A percentile compares a stretch with the other conserved stretches of the same genome.
Evolutionary conservation across 2,888 invertebrate genomes (phyloP).

Genomic region (Margaritifera margaritifera): DNA sequence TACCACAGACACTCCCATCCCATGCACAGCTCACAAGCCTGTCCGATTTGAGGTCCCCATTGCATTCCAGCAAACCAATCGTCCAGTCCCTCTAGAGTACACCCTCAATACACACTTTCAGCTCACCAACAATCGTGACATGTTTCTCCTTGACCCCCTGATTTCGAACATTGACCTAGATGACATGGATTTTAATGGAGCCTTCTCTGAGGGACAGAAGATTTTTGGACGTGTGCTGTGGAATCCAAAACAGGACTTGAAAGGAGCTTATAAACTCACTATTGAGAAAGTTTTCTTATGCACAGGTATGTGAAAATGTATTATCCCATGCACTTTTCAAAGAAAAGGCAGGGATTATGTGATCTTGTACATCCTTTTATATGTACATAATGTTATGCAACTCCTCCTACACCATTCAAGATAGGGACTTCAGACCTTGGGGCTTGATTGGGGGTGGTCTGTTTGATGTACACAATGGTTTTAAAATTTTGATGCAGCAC

Average conservation of each 20-base stretch:
- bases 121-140: conserved; percentile 68
- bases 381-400: too few relatives aligned
- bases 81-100: conserved; percentile 72
- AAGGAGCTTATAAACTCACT: conserved; percentile 68
- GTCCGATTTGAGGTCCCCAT: conserved; percentile 69
- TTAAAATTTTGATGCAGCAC: too few relatives aligned
- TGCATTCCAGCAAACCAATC: conserved; percentile 72
- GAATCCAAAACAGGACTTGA: conserved; percentile 72
- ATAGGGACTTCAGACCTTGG: too few relatives aligned
- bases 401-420: too few relatives aligned
- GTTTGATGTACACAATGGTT: too few relatives aligned
- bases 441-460: too few relatives aligned
- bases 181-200: conserved; percentile 64
- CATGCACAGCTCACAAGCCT: conserved; percentile 67
- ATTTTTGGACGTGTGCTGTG: conserved; percentile 73
- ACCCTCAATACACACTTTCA: conserved; percentile 73
- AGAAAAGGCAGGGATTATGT: too few relatives aligned
- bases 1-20: conserved; percentile 45
- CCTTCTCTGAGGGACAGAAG: conserved; percentile 49
- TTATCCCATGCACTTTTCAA: too few relatives aligned
- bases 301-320: conserved; percentile 55
- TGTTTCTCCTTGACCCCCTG: conserved; percentile 66
- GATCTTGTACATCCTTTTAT: too few relatives aligned
- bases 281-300: conserved; percentile 73
- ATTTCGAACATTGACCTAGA: conserved; percentile 42